Base-by-base conservation (phyloP, 2,797 vertebrate species). In the Sus cebifrons region DNA sequence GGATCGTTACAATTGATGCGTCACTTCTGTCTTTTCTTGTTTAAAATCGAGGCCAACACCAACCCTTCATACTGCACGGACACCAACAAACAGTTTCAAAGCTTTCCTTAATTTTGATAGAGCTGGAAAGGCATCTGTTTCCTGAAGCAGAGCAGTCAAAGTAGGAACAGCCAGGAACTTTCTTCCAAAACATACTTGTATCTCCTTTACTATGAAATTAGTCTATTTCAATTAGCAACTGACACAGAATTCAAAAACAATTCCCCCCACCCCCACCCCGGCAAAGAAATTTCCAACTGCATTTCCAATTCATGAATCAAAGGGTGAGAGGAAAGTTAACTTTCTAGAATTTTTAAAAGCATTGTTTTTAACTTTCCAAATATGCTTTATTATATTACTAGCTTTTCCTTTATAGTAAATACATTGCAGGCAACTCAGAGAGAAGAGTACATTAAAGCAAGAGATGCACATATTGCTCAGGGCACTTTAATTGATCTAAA, bases 401-500 rank as follows among this genome's bases (percentile, higher is more conserved):
- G 44, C 20, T 73, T 81, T 95, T 82, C 90, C 77, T 94, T 86
- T 77, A 54, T 68, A 68, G 71, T 67, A 56, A 92, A 82, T 77
- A 40, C 65, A 56, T 25, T 52, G 52, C 32, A 17, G 23, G 23
- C 27, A 27, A 60, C 27, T 60, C 27, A 21, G 40, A 93, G 1
- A 11, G 65, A 83, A 85, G 70, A 64, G 25, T 23, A 56, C 58
- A 23, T 78, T 60, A 70, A 73, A 89, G 56, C 36, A 29, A 89
- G 74, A 86, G 65, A 23, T 54, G 0, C 25, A 49, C 52, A 16
- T 84, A 84, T 95, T 62, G 84, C 83, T 23, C 67, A 21, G 25
- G 40, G 82, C 64, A 36, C 13, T 90, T 92, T 56, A 79, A 90
- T 88, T 86, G 82, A 89, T 96, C 92, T 94, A 36, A 86, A 82